Conservation (phyloP, 1,140 invertebrate genomes). For the Zaprionus camerounensis region DNA sequence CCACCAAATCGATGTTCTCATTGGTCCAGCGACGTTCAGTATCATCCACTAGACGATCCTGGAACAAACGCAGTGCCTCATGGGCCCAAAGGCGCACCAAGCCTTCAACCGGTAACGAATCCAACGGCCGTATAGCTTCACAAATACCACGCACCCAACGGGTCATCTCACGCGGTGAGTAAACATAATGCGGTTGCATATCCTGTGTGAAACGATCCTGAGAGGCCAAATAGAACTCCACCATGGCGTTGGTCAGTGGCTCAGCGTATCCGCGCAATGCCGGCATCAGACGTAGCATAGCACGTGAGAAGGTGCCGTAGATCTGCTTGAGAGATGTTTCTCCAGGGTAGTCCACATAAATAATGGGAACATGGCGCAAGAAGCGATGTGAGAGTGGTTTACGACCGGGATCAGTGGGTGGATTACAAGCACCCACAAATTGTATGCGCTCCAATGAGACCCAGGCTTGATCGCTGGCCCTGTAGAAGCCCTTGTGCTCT, state of each 20-base stretch:
- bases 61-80: constrained; percentile 98
- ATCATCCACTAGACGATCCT: constrained; percentile 97
- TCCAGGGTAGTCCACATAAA: constrained; percentile 99
- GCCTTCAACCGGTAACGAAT: constrained; percentile 95
- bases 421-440: constrained; percentile 99
- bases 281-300: constrained; percentile 97
- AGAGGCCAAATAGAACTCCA: constrained; percentile 98
- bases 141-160: constrained; percentile 99
- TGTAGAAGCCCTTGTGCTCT: constrained; percentile 96
- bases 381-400: constrained; percentile 98
- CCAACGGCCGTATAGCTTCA: constrained; percentile 98
- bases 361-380: constrained; percentile 97
- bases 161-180: constrained; percentile 99
- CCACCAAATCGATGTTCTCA: constrained; percentile 97
- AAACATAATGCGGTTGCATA: constrained; percentile 99
- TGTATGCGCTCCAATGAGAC: constrained; percentile 98
- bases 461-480: constrained; percentile 98
- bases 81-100: constrained; percentile 99
- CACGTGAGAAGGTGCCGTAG: constrained; percentile 98
- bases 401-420: constrained; percentile 99
- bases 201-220: constrained; percentile 99
- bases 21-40: constrained; percentile 98
- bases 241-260: constrained; percentile 99
- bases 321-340: constrained; percentile 99
- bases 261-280: constrained; percentile 96